Evolutionary conservation across 2,888 invertebrate genomes (phyloP).

Genomic region (Thera britannica): DNA sequence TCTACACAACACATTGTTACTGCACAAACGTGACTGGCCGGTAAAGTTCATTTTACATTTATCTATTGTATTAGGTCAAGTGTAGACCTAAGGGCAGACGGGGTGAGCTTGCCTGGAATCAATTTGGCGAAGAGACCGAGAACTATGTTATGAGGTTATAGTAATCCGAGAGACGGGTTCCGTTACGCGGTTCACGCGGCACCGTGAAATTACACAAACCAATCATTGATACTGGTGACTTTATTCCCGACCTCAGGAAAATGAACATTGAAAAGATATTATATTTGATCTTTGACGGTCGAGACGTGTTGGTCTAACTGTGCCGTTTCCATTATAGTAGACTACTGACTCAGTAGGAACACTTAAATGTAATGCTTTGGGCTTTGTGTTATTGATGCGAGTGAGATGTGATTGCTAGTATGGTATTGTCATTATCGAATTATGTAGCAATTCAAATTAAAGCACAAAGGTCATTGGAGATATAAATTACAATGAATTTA

Average conservation of each 20-base stretch:
- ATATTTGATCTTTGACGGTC: conserved; percentile 36
- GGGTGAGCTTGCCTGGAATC: conserved; percentile 63
- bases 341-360: conserved; percentile 11
- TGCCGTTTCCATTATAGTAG: conserved; percentile 15
- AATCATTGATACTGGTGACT: conserved; percentile 69
- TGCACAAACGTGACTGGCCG: conserved; percentile 47
- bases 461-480: neutral
- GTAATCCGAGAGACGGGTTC: conserved; percentile 67
- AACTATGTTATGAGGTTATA: conserved; percentile 79
- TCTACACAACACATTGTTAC: conserved; percentile 36
- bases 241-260: conserved; percentile 63
- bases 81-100: conserved; percentile 50
- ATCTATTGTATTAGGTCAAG: conserved; percentile 39
- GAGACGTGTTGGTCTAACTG: conserved; percentile 32
- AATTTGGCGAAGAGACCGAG: conserved; percentile 69
- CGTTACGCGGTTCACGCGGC: conserved; percentile 74
- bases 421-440: neutral
- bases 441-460: neutral
- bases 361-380: neutral
- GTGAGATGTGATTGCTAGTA: neutral
- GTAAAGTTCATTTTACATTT: conserved; percentile 39
- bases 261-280: conserved; percentile 50
- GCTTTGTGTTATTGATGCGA: no score
- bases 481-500: neutral
- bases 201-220: conserved; percentile 75